phyloP scores from a whole-genome alignment of 2,797 vertebrate species.

The Hippoglossus hippoglossus region DNA sequence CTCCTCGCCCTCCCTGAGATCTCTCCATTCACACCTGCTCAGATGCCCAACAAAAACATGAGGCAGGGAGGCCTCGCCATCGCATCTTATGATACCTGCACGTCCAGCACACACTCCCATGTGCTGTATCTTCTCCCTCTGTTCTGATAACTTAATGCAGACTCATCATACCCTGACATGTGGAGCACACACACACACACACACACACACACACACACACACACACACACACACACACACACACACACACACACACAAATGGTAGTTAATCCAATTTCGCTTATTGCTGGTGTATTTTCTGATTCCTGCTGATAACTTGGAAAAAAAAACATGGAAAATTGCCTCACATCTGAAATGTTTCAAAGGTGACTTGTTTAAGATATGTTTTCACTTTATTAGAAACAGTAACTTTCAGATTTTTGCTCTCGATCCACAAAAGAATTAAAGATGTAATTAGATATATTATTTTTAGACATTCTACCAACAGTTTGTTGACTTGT shows the following conservation, averaged over 20 bases:
- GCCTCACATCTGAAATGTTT: too few species aligned
- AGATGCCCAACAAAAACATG: conserved; percentile 75
- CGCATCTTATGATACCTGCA: conserved; percentile 59
- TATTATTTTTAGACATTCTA: too few species aligned
- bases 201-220: neutral
- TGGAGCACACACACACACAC: neutral
- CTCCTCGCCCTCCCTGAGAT: conserved; percentile 78
- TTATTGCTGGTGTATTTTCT: neutral
- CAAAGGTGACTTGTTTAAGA: neutral
- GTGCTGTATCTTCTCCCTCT: conserved; percentile 48
- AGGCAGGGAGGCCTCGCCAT: conserved; percentile 39
- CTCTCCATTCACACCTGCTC: conserved; percentile 73
- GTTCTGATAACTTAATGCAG: conserved; percentile 51
- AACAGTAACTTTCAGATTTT: neutral
- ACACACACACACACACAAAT: neutral
- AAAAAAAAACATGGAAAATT: neutral
- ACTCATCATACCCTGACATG: conserved; percentile 20
- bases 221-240: neutral
- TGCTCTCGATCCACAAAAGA: too few species aligned
- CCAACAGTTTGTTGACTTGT: too few species aligned
- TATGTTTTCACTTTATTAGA: neutral
- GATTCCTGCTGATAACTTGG: neutral
- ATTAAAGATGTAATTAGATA: too few species aligned
- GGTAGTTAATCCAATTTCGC: too few species aligned
- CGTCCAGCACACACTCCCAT: conserved; percentile 55